Base-by-base conservation (phyloP, 2,113 vertebrate species). In the Microtus oregoni region DNA sequence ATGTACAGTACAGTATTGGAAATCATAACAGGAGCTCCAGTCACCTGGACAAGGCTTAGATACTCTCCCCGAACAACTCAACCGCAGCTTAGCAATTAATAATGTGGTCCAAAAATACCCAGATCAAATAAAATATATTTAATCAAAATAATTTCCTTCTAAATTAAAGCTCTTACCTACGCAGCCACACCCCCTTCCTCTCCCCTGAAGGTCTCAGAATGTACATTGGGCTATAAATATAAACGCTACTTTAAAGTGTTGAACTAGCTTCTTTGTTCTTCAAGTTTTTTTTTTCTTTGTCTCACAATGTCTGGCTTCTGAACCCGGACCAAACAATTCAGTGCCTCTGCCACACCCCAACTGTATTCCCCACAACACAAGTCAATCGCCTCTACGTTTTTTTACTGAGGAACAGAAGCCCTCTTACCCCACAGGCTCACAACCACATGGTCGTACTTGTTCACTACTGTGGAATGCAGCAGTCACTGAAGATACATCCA, bases 1-100 rank as follows among this genome's bases (percentile, higher is more conserved):
- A 98, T 99, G 98, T 99, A 99, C 98, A 99, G 99, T 99, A 99
- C 99, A 99, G 99, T 99, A 98, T 99, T 98, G 98, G 98, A 99
- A 99, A 99, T 98, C 99, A 98, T 99, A 98, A 98, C 98, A 98
- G 98, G 98, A 98, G 98, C 98, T 98, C 98, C 98, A 98, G 98
- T 98, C 98, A 98, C 98, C 98, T 96, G 92, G 96, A 94, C 96
- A 97, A 95, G 98, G 98, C 98, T 98, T 97, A 96, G 97, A 98
- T 97, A 98, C 98, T 98, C 98, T 98, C 98, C 98, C 98, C 97
- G 93, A 98, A 97, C 96, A 94, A 98, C 97, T 98, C 97, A 97
- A 98, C 98, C 94, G 92, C 97, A 98, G 98, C 98, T 98, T 81
- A 97, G 90, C 97, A 98, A 98, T 98, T 98, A 98, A 95, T 96